phyloP scores from a whole-genome alignment of 2,888 invertebrate species.

The Torymus tubicola region DNA sequence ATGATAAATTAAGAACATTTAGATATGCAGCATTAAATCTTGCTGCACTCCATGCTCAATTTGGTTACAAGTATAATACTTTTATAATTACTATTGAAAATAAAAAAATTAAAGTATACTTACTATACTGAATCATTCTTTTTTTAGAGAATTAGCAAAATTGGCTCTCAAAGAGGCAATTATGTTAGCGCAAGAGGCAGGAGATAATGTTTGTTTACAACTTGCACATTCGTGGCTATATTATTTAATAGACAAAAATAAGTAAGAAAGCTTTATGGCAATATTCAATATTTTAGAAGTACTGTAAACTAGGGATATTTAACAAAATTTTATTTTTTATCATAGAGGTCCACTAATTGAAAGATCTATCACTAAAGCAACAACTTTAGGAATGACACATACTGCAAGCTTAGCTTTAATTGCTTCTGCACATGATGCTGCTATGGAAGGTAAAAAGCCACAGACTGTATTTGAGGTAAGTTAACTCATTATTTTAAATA shows the following conservation, averaged over 20 bases:
- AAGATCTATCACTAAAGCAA: constrained; percentile 83
- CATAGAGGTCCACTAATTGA: constrained; percentile 81
- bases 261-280: constrained; percentile 64
- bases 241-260: constrained; percentile 78
- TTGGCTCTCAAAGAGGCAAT: constrained; percentile 92
- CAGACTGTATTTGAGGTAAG: constrained; percentile 82
- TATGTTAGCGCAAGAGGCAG: constrained; percentile 91
- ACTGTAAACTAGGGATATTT: neutral
- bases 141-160: constrained; percentile 77
- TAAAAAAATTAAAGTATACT: constrained; percentile 20
- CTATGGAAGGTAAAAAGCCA: constrained; percentile 83
- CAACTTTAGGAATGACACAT: constrained; percentile 83
- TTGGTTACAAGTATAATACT: constrained; percentile 84
- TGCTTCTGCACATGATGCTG: constrained; percentile 87
- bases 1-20: constrained; percentile 82
- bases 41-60: constrained; percentile 91
- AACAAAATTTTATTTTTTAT: constrained; percentile 7
- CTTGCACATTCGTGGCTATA: constrained; percentile 91
- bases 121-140: constrained; percentile 16
- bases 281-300: neutral
- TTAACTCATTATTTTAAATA: neutral
- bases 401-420: constrained; percentile 86
- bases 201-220: constrained; percentile 90
- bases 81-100: constrained; percentile 57
- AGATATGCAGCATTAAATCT: constrained; percentile 94